phyloP scores from a whole-genome alignment of 2,797 vertebrate species.

The Pelobates cultripes region DNA sequence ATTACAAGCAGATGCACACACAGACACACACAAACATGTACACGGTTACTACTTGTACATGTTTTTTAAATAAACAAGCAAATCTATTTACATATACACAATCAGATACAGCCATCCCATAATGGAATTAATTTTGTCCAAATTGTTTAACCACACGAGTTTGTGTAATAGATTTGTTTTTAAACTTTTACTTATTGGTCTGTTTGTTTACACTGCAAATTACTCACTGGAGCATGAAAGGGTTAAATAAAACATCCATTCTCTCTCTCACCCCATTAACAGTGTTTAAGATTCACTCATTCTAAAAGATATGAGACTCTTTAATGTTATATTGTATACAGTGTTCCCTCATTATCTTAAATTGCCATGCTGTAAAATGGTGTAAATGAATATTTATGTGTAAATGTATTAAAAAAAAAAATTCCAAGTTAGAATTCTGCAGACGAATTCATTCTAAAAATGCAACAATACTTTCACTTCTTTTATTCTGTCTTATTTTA shows the following conservation, averaged over 20 bases:
- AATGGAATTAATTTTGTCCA: not conserved
- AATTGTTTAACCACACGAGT: not conserved
- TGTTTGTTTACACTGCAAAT: too few species aligned
- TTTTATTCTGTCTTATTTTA: slow-evolving; percentile 70
- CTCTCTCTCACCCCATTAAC: too few species aligned
- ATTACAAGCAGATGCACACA: slow-evolving; percentile 11
- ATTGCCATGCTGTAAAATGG: too few species aligned
- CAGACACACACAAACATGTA: slow-evolving; percentile 16
- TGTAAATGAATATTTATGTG: too few species aligned
- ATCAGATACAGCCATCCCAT: not conserved
- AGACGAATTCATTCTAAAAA: not conserved
- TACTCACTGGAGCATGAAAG: not conserved
- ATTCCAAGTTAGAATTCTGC: too few species aligned
- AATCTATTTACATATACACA: slow-evolving; percentile 8
- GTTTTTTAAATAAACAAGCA: slow-evolving; percentile 29
- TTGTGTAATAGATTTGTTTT: not conserved
- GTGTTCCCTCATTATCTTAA: too few species aligned
- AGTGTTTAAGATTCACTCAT: too few species aligned
- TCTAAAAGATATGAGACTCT: too few species aligned
- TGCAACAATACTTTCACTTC: slow-evolving; percentile 75
- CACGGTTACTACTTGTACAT: not conserved
- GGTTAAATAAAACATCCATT: not conserved
- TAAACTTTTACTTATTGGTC: too few species aligned
- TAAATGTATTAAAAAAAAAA: too few species aligned
- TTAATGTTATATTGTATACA: too few species aligned